Percentiles rank a stretch among this genome's conserved stretches.
Evolutionary conservation across 2,888 invertebrate genomes (phyloP).

Genomic region (Trachelus troglodyta): DNA sequence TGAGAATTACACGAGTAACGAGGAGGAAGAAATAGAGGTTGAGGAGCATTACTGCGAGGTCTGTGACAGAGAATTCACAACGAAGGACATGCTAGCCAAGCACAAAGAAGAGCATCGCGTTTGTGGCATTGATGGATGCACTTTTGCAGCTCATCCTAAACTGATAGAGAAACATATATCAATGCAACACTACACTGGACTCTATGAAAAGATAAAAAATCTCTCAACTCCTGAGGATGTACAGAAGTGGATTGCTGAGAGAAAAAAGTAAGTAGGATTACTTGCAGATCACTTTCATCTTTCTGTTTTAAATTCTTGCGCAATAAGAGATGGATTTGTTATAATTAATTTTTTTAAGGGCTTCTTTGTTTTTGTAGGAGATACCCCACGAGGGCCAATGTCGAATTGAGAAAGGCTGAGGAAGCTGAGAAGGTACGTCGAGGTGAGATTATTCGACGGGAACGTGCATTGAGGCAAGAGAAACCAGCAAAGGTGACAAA

Average conservation of each 20-base stretch:
- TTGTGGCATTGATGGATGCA: conserved; percentile 86
- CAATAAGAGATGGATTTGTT: conserved; percentile 1
- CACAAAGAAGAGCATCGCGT: conserved; percentile 82
- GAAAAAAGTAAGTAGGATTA: conserved; percentile 70
- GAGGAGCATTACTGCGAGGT: conserved; percentile 75
- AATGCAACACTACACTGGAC: conserved; percentile 86
- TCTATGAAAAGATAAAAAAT: conserved; percentile 82
- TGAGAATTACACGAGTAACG: conserved; percentile 44
- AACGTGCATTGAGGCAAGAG: conserved; percentile 23
- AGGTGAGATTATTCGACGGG: conserved; percentile 75
- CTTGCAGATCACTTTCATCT: background rate
- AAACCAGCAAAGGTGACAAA: conserved; percentile 62
- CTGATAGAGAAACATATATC: conserved; percentile 84
- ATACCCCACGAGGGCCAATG: conserved; percentile 80
- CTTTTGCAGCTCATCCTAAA: conserved; percentile 81
- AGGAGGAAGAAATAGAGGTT: conserved; percentile 31
- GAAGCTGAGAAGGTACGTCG: conserved; percentile 76
- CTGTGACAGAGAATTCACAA: conserved; percentile 83
- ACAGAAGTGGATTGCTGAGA: conserved; percentile 84
- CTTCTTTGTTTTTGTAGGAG: conserved; percentile 64
- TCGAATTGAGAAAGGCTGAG: conserved; percentile 73
- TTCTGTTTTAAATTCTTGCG: background rate
- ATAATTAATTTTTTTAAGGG: conserved; percentile 1
- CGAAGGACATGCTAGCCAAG: conserved; percentile 70
- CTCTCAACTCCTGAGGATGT: conserved; percentile 84